Percentiles rank a stretch among this genome's conserved stretches.
Evolutionary conservation across 2,888 invertebrate species (phyloP).

Genomic region (Microplitis deprimator): DNA sequence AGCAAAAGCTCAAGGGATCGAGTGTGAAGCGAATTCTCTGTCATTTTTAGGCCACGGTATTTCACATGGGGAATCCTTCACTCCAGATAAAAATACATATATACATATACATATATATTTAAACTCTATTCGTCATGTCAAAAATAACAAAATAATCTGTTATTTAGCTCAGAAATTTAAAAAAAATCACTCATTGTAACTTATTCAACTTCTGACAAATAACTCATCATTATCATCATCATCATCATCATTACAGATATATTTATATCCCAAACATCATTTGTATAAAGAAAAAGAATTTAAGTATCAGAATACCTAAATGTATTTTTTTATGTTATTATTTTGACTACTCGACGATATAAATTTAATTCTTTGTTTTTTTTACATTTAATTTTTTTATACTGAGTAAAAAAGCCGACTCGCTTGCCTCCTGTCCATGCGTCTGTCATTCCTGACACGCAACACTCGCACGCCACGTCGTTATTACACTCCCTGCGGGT

Average conservation of each 20-base stretch:
- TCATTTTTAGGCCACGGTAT: constrained; percentile 13
- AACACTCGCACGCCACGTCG: constrained; percentile 63
- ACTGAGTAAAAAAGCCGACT: constrained; percentile 41
- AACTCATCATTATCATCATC: background rate
- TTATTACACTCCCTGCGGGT: constrained; percentile 59
- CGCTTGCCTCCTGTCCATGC: constrained; percentile 66
- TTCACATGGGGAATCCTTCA: constrained; percentile 5
- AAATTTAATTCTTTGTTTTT: constrained; percentile 31
- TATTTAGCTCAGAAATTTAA: background rate
- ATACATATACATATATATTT: background rate
- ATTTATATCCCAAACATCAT: background rate
- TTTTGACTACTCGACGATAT: constrained; percentile 4
- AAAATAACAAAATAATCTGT: constrained; percentile 17
- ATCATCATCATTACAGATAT: background rate
- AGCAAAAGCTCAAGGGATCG: background rate
- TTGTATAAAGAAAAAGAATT: background rate
- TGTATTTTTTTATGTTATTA: background rate
- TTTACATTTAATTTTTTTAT: constrained; percentile 18
- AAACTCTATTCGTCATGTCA: background rate
- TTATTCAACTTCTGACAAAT: background rate
- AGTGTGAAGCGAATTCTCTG: background rate
- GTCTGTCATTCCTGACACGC: constrained; percentile 68
- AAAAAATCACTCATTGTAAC: background rate
- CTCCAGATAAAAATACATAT: background rate
- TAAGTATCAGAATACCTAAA: background rate